A percentile compares a stretch with the other conserved stretches of the same genome.
phyloP scores from a whole-genome alignment of 2,797 vertebrate species.

The Chlorospingus flavigularis region DNA sequence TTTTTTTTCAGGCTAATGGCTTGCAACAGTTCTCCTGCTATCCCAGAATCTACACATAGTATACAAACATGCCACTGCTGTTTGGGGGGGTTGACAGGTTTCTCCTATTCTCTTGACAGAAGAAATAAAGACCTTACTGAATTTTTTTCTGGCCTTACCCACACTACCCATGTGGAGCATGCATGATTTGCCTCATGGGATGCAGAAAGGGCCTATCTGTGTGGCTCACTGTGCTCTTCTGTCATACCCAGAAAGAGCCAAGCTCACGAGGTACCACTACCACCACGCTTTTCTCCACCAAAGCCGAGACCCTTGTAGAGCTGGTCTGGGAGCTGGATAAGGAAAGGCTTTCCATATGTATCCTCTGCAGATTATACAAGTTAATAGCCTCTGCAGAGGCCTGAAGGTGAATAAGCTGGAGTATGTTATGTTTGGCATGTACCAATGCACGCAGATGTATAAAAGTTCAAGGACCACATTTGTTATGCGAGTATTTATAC shows the following conservation, averaged over 20 bases:
- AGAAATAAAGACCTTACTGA: background rate
- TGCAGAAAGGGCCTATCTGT: background rate
- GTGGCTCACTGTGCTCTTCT: background rate
- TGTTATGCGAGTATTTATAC: constrained; percentile 24
- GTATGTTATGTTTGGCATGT: constrained; percentile 22
- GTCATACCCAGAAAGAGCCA: background rate
- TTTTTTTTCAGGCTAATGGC: background rate
- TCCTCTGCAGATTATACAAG: background rate
- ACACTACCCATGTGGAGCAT: background rate
- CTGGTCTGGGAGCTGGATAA: background rate
- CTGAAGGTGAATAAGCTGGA: constrained; percentile 11
- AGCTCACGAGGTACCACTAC: background rate
- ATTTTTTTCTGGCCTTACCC: background rate
- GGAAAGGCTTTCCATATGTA: background rate
- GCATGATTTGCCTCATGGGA: background rate
- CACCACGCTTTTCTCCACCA: background rate
- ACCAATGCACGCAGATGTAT: background rate
- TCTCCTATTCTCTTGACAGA: background rate
- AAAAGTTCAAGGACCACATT: constrained; percentile 45
- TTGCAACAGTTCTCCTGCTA: background rate
- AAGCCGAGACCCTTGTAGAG: background rate
- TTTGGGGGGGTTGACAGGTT: background rate
- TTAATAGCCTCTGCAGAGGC: background rate
- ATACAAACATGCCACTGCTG: background rate
- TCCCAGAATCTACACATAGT: rapidly evolving